phyloP scores from a whole-genome alignment of 2,113 vertebrate genomes.

The Myrmophylax atrothorax region DNA sequence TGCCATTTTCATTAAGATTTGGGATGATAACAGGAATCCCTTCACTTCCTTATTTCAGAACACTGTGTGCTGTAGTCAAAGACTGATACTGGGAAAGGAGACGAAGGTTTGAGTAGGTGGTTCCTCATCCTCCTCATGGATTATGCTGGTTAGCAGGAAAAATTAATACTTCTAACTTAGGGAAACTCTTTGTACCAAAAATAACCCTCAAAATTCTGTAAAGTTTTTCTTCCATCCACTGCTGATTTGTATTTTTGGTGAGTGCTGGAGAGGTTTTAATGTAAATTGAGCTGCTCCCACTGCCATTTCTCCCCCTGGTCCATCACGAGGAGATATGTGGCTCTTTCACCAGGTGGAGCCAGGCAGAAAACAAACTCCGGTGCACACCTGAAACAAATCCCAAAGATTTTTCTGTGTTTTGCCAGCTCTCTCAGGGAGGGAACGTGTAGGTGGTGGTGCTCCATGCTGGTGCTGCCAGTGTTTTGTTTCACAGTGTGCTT shows the following conservation, averaged over 20 bases:
- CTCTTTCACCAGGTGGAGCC: neutral
- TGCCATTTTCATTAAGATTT: neutral
- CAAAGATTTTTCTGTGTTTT: neutral
- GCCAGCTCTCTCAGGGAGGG: neutral
- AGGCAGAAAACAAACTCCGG: neutral
- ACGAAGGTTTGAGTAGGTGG: neutral
- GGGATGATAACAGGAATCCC: neutral
- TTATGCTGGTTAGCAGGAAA: neutral
- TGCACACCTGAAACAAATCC: neutral
- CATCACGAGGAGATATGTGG: neutral
- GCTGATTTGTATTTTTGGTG: neutral
- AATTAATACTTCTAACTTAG: neutral
- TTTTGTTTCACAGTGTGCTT: neutral
- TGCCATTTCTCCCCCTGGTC: neutral
- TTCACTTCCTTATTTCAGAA: neutral
- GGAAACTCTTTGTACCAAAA: neutral
- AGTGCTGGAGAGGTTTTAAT: neutral
- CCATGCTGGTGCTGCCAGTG: neutral
- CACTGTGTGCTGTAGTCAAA: neutral
- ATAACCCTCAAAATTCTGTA: neutral
- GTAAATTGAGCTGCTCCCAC: rapidly evolving
- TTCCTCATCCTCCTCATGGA: neutral
- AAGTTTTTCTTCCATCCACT: neutral
- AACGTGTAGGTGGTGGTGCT: neutral
- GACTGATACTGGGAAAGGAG: neutral